Evolutionary conservation across 37 sponge, comb jelly and placozoan genomes (phyloP).

Genomic region (Halisarca cf. caerulea): DNA sequence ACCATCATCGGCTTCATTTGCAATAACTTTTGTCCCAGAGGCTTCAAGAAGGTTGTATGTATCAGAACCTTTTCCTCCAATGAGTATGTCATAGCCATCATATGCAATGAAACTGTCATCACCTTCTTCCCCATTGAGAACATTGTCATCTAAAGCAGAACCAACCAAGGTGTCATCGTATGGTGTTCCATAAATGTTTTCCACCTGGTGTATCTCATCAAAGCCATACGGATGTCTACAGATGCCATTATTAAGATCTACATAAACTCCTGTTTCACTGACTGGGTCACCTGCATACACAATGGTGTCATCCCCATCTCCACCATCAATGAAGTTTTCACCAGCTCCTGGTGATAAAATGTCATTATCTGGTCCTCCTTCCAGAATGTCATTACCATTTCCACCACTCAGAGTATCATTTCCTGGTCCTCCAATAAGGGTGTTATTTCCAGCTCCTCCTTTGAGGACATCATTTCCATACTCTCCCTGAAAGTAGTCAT

Average conservation of each 20-base stretch:
- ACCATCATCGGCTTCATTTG: no score
- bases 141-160: no score
- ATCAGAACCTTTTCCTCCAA: no score
- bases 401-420: constrained; percentile 32
- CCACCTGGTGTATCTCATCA: neutral
- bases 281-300: neutral
- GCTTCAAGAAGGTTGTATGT: no score
- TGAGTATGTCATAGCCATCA: no score
- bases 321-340: constrained; percentile 21
- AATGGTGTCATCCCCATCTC: constrained; percentile 33
- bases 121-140: no score
- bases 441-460: constrained; percentile 42
- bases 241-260: neutral
- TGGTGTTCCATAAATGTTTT: no score
- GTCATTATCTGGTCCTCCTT: constrained; percentile 24
- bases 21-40: no score
- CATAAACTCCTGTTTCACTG: neutral
- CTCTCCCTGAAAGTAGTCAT: neutral
- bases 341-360: constrained; percentile 19
- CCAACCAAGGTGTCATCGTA: no score
- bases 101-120: no score
- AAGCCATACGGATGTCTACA: neutral
- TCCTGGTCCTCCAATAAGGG: neutral
- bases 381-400: constrained; percentile 19
- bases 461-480: constrained; percentile 27